phyloP scores from a whole-genome alignment of 2,113 vertebrate species.

The Seriola rivoliana region DNA sequence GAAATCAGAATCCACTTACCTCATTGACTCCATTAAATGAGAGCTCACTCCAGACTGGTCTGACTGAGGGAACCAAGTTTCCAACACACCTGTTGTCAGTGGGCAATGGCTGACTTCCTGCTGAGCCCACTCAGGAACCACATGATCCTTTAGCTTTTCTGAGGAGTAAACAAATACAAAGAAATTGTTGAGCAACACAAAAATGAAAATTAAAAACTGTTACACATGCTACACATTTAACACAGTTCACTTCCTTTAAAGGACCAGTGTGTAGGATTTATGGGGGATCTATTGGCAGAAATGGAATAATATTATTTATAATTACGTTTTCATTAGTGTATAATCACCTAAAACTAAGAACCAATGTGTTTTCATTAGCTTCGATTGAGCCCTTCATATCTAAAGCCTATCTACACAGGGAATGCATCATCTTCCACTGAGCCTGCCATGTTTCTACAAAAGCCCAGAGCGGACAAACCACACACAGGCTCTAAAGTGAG shows the following conservation, averaged over 20 bases:
- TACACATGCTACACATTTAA: not conserved
- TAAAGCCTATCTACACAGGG: too few species aligned
- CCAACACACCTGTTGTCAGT: slow-evolving; percentile 80
- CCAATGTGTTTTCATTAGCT: too few species aligned
- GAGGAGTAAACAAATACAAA: slow-evolving; percentile 11
- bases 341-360: too few species aligned
- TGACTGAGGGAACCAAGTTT: slow-evolving; percentile 91
- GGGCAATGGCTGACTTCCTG: slow-evolving; percentile 83
- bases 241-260: not conserved
- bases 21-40: slow-evolving; percentile 93
- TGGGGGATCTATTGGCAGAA: too few species aligned
- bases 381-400: too few species aligned
- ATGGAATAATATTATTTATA: too few species aligned
- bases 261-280: too few species aligned
- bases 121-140: slow-evolving; percentile 90
- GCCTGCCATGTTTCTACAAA: too few species aligned
- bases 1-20: slow-evolving; percentile 77
- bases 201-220: not conserved
- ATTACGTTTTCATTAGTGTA: too few species aligned
- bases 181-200: not conserved
- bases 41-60: slow-evolving; percentile 90
- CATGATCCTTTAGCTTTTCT: slow-evolving; percentile 48
- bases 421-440: too few species aligned
- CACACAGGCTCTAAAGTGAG: too few species aligned
- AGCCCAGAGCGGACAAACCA: too few species aligned